phyloP scores from a whole-genome alignment of 2,888 invertebrate genomes.

The Lasius platythorax region DNA sequence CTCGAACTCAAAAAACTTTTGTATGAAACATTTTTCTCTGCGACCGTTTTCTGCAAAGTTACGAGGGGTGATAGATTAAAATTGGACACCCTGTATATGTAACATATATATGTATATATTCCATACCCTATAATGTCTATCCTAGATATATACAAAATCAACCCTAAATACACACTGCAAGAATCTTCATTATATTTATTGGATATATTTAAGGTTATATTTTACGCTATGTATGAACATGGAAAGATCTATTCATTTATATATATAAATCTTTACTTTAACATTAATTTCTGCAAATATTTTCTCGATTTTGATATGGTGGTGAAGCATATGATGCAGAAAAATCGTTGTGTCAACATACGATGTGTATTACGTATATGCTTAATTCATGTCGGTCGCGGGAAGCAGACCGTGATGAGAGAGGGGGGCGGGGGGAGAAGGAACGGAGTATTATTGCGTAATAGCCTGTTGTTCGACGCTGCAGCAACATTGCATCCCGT shows the following conservation, averaged over 20 bases:
- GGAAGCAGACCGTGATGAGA: not conserved
- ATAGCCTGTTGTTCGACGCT: constrained; percentile 16
- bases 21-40: too few species aligned
- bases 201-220: not conserved
- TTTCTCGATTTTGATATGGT: constrained; percentile 9
- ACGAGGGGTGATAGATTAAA: too few species aligned
- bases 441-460: constrained; percentile 19
- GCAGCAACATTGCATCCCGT: constrained; percentile 22
- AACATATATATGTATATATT: too few species aligned
- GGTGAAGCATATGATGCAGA: constrained; percentile 16
- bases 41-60: too few species aligned
- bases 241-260: not conserved
- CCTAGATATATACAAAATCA: too few species aligned
- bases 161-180: too few species aligned
- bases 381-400: constrained; percentile 6
- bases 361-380: not conserved
- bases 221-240: not conserved
- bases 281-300: not conserved
- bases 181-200: too few species aligned
- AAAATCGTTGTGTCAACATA: constrained; percentile 7
- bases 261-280: not conserved
- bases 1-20: too few species aligned
- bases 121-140: too few species aligned
- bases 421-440: not conserved
- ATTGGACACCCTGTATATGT: too few species aligned